Evolutionary conservation across 2,888 invertebrate species (phyloP).

Genomic region (Monoplex corrugatus): DNA sequence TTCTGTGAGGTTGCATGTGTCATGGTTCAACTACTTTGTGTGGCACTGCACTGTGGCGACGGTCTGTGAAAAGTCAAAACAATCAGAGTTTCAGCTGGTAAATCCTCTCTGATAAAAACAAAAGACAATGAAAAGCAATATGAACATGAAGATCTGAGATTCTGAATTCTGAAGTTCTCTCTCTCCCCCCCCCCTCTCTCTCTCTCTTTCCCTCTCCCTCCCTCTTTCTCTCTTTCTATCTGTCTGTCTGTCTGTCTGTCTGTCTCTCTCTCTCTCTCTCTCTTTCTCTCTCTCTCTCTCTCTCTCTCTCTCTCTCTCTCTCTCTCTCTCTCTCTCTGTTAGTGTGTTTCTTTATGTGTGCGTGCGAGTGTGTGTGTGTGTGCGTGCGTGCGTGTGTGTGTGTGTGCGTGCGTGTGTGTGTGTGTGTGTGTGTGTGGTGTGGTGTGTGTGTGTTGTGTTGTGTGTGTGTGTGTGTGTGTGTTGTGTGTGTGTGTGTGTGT

Average conservation of each 20-base stretch:
- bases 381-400: neutral
- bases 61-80: too few species aligned
- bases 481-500: constrained; percentile 21
- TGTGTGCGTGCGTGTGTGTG: neutral
- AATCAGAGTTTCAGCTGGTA: too few species aligned
- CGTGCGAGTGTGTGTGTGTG: neutral
- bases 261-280: too few species aligned
- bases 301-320: neutral
- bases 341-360: neutral
- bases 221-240: neutral
- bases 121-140: too few species aligned
- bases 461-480: neutral
- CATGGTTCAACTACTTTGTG: too few species aligned
- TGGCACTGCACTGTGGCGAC: too few species aligned
- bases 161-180: neutral
- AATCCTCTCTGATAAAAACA: too few species aligned
- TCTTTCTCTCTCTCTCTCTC: too few species aligned
- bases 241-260: too few species aligned
- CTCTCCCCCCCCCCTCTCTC: neutral
- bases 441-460: neutral
- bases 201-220: neutral
- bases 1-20: too few species aligned
- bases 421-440: neutral
- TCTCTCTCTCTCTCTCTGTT: neutral
- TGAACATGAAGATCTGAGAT: neutral